These are phyloP conservation scores for Calcarius lapponicus DNA, from an alignment of 2,797 vertebrate species.

Conservation along the genomic window DNA sequence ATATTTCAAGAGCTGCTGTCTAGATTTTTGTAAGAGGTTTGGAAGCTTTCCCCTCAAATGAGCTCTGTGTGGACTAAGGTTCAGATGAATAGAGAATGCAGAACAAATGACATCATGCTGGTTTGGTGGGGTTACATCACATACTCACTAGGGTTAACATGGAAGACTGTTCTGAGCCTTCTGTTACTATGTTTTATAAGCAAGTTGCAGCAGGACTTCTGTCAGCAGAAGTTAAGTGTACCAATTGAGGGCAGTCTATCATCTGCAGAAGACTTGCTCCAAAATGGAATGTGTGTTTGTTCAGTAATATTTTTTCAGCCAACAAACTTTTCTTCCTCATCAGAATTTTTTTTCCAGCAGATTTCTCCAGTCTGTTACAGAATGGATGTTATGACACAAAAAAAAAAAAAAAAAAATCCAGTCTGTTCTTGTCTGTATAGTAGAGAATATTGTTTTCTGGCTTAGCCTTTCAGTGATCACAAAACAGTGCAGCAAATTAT, in stretches of 20 bases:
- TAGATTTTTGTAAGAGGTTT: neutral
- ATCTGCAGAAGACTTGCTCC: neutral
- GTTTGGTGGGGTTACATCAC: neutral
- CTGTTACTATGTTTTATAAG: neutral
- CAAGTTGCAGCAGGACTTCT: neutral
- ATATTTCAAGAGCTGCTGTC: neutral
- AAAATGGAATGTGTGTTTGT: neutral
- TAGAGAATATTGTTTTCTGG: conserved; percentile 15
- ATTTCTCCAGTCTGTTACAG: conserved; percentile 36
- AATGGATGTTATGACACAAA: conserved; percentile 26
- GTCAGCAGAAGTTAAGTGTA: conserved; percentile 32
- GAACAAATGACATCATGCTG: neutral
- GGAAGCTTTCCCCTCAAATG: neutral
- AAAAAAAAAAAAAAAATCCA: neutral
- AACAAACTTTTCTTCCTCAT: conserved; percentile 38
- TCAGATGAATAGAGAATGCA: neutral
- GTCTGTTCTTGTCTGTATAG: conserved; percentile 16
- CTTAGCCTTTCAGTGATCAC: conserved; percentile 27
- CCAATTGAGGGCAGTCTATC: conserved; percentile 62
- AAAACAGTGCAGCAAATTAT: conserved; percentile 3
- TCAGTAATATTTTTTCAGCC: neutral
- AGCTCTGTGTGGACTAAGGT: neutral
- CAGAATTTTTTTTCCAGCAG: neutral
- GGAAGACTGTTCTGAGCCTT: neutral
- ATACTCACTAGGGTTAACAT: neutral